phyloP scores from a whole-genome alignment of 2,888 invertebrate species.

The Ligdia adustata region DNA sequence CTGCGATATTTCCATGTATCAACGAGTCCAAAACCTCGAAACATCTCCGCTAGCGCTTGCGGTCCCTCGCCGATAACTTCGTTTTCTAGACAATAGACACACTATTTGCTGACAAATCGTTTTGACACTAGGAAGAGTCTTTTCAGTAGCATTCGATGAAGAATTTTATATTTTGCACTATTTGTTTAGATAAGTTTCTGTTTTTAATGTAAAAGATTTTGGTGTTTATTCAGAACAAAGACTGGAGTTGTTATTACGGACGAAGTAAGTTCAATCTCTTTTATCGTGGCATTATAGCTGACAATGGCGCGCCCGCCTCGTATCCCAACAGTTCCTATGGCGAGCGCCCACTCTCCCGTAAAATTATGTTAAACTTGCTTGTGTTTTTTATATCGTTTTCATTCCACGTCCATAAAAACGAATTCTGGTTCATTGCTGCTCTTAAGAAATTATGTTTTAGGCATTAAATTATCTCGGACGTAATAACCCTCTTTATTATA shows the following conservation, averaged over 20 bases:
- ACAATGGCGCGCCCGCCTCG: slow-evolving; percentile 67
- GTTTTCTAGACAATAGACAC: slow-evolving; percentile 16
- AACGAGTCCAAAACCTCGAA: slow-evolving; percentile 37
- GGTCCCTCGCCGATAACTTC: slow-evolving; percentile 24
- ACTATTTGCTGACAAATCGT: slow-evolving; percentile 11
- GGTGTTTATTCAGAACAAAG: slow-evolving; percentile 53
- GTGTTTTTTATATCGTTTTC: slow-evolving; percentile 61
- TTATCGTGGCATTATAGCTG: slow-evolving; percentile 75
- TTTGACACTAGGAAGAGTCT: neutral
- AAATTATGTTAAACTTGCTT: slow-evolving; percentile 77
- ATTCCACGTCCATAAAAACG: slow-evolving; percentile 52
- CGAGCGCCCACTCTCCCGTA: slow-evolving; percentile 67
- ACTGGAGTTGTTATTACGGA: slow-evolving; percentile 69
- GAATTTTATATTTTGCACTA: neutral
- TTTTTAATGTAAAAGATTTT: slow-evolving; percentile 55
- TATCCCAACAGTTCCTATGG: slow-evolving; percentile 63
- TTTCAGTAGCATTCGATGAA: neutral
- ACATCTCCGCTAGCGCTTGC: slow-evolving; percentile 10
- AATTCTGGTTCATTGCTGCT: slow-evolving; percentile 45
- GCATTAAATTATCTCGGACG: slow-evolving; percentile 14
- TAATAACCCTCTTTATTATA: no score
- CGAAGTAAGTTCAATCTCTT: slow-evolving; percentile 78
- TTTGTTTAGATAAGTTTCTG: slow-evolving; percentile 20
- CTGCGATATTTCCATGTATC: slow-evolving; percentile 50
- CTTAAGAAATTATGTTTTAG: slow-evolving; percentile 42